Base-by-base conservation (phyloP, 1,140 invertebrate genomes). In the Pissodes strobi region DNA sequence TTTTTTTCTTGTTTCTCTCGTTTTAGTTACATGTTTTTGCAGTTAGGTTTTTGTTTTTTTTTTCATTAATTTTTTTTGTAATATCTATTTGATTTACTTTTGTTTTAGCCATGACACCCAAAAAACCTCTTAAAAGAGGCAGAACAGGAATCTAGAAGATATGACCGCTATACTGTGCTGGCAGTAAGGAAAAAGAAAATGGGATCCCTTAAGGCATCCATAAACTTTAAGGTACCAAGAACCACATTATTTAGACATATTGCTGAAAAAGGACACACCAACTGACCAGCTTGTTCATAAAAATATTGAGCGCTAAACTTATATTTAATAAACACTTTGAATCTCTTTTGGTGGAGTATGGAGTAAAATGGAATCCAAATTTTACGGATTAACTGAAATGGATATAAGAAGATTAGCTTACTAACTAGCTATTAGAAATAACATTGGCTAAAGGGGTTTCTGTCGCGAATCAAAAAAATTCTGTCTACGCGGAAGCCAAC, bases 401-500 rank as follows among this genome's bases (percentile, higher is more conserved):
- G 43, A 59, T 6, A 21, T 30, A 17, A 13, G n/a, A n/a, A n/a
- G 37, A 12, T 23, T 57, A 21, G 51, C 49, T 55, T 62, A 56
- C 22, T 17, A 56, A 15, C 25, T 56, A 25, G 48, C 60, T 19
- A 12, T 19, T 21, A 38, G 30, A 25, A 62, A 59, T 61, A 48
- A 60, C 8, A 41, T 15, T 53, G 49, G 58, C n/a, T n/a, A n/a
- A n/a, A n/a, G n/a, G n/a, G n/a, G n/a, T n/a, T n/a, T n/a, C n/a
- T n/a, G n/a, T n/a, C 21, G 9, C 9, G 21, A 18, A 9, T 23
- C 56, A 34, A 63, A 34, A 5, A 17, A 43, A 12, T 37, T 4
- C n/a, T n/a, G 37, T 19, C 64, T 59, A 23, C 53, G 41, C 1
- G 64, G 59, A 15, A 63, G 48, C n/a, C n/a, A n/a, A n/a, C n/a